Evolutionary conservation across 2,797 vertebrate species (phyloP), one percentile per base, ranked within the genome.

Genomic region (Setipinna tenuifilis): DNA sequence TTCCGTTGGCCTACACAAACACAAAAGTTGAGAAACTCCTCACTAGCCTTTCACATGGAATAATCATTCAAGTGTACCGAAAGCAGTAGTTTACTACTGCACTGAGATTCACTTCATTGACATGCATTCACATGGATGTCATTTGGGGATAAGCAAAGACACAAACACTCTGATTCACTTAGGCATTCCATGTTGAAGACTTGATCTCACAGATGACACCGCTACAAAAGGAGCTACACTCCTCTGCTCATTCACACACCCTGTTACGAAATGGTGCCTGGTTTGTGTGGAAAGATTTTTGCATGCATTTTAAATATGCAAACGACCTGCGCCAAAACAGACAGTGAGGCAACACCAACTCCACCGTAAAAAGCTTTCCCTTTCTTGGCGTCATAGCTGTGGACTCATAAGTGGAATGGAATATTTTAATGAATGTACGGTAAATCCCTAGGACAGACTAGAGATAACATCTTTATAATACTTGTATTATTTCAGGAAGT

Each of bases 1-100:
- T 92, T 99, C 98, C 12, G 98, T 99, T 57, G 98, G 98, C 92
- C 98, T 99, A 21, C 28, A 80, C 46, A 46, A 1, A 57, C 16
- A 46, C 9, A 88, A 46, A 46, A 19, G 89, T 59, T 75, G 58
- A 80, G 48, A 61, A 68, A 86, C 83, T 19, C 71, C 21, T 82
- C 57, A 68, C 11, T 68, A 65, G n/a, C n/a, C 25, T 23, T 11
- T 23, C 9, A 25, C 61, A 65, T 25, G n/a, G 12, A 28, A 65
- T 25, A 0, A 25, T 23, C 61, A 10, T 25, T n/a, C n/a, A 65
- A 23, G n/a, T 9, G 2, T 25, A 65, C n/a, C 50, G 7, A 65
- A 9, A 23, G 61, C n/a, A 23, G n/a, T 11, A 65, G 9, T 65
- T 25, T 23, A 11, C 61, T 17, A 35, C 16, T 4, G 6, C 12